phyloP scores from a whole-genome alignment of 2,113 vertebrate genomes.

The Periophthalmus modestus region DNA sequence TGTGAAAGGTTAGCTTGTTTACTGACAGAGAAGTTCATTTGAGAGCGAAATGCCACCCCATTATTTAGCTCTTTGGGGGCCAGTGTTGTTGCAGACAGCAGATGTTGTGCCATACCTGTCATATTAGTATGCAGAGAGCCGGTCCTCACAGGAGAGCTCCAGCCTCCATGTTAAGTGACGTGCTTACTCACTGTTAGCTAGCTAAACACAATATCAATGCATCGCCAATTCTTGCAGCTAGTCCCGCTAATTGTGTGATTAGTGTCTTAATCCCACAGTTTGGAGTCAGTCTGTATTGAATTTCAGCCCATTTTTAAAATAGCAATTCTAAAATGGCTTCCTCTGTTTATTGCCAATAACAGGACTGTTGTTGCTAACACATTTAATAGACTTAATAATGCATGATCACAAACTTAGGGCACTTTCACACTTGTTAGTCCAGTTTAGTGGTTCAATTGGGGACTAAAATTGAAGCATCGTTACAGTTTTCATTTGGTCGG shows the following conservation, averaged over 20 bases:
- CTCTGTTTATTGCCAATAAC: not conserved
- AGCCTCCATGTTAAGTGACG: constrained; percentile 26
- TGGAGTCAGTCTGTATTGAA: constrained; percentile 2
- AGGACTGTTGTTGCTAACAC: not conserved
- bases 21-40: constrained; percentile 20
- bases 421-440: too few relatives aligned
- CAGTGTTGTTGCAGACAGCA: constrained; percentile 10
- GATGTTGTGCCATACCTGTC: constrained; percentile 28
- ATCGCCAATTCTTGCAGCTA: constrained; percentile 14
- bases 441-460: too few relatives aligned
- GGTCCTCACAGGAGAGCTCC: constrained; percentile 8
- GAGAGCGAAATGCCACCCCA: constrained; percentile 17
- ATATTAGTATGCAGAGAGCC: constrained; percentile 35
- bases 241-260: constrained; percentile 30
- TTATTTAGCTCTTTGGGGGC: constrained; percentile 26
- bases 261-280: constrained; percentile 12
- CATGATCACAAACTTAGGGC: too few relatives aligned
- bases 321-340: not conserved
- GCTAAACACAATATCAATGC: constrained; percentile 34
- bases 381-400: not conserved
- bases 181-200: constrained; percentile 38
- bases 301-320: not conserved
- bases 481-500: too few relatives aligned
- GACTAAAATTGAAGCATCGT: too few relatives aligned
- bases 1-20: constrained; percentile 10